Base-by-base conservation (phyloP, 1,140 invertebrate genomes). In the Diabrotica virgifera region DNA sequence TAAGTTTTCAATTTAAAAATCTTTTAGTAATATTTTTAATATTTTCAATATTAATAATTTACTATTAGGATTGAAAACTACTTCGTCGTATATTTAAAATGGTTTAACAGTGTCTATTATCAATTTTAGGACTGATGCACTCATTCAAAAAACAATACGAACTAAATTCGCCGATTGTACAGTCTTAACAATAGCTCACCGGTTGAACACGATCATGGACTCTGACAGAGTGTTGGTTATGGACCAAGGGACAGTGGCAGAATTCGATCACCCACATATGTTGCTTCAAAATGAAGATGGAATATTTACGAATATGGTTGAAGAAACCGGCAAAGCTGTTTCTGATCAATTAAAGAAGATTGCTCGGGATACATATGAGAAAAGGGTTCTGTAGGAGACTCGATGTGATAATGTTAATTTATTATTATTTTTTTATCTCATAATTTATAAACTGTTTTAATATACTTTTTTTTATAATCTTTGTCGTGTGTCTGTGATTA, bases 121-220 rank as follows among this genome's bases (percentile, higher is more conserved):
- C 35, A 52, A 37, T 65, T 67, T 13, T 37, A 81, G 79, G 53
- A 86, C 87, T 7, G 88, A 90, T 76, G 82, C 82, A 50, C 73
- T 89, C 6, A 90, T 91, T 59, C 89, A 91, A 71, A 80, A 80
- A 54, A 88, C 89, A 0, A 91, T 91, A 38, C 80, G 87, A 40
- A 78, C 76, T 0, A 88, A 88, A 66, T 92, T 92, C 70, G 77
- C 77, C 8, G 5, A 46, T n/a, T 46, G 40, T 46, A 46, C 40
- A 46, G 40, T 46, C 8, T 5, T 46, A n/a, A 93, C 91, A 0
- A 91, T 94, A 56, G 91, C 91, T 5, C 91, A 93, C 80, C 82
- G 91, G n/a, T 77, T 93, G 5, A 85, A 91, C 63, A 93, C 89
- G 0, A 85, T 92, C 35, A 88, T 92, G 82, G 89, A 92, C 70